Evolutionary conservation across 2,113 vertebrate species (phyloP).

Genomic region (Microtus richardsoni): DNA sequence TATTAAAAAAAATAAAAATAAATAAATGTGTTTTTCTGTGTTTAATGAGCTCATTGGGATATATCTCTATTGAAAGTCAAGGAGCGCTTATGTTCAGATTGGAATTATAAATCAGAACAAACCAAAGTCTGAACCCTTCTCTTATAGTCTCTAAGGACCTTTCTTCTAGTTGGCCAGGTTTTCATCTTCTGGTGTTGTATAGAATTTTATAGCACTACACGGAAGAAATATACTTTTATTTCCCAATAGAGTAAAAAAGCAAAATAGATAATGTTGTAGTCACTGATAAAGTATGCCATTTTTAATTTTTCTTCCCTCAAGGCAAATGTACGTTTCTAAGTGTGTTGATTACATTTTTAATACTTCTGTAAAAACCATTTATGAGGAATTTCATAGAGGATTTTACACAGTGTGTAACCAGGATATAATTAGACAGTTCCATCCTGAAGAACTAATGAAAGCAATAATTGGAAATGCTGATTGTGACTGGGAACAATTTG

Average conservation of each 20-base stretch:
- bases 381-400: conserved; percentile 88
- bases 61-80: background rate
- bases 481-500: conserved; percentile 90
- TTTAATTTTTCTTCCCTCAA: conserved; percentile 68
- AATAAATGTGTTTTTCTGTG: too few species aligned
- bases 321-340: conserved; percentile 86
- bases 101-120: background rate
- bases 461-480: conserved; percentile 86
- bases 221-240: conserved; percentile 40
- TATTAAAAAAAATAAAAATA: too few species aligned
- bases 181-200: background rate
- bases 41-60: background rate
- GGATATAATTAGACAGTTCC: conserved; percentile 85
- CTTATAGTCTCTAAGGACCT: background rate
- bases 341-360: conserved; percentile 89
- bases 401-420: conserved; percentile 89
- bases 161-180: background rate
- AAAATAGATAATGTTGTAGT: conserved; percentile 9
- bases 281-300: background rate
- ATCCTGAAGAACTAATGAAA: conserved; percentile 89
- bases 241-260: background rate
- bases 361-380: conserved; percentile 87
- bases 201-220: background rate
- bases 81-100: background rate
- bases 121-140: background rate